These are phyloP conservation scores for Nothobranchius kuhntae DNA, from an alignment of 2,113 vertebrate genomes.

Conservation along the genomic window DNA sequence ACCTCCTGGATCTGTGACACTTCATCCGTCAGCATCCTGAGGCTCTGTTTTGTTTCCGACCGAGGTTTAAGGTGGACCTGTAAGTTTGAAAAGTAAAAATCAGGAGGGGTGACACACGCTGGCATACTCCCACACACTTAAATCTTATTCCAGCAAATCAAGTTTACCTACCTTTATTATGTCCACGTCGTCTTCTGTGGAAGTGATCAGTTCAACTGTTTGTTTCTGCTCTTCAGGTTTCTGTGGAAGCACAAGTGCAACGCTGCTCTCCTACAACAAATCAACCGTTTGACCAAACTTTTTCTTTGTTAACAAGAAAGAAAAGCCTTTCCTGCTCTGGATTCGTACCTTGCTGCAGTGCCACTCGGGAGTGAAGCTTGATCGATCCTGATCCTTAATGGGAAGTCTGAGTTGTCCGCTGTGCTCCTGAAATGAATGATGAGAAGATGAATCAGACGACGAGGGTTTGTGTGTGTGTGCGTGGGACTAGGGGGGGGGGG, in stretches of 20 bases:
- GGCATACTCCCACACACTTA: not conserved
- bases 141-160: not conserved
- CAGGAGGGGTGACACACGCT: not conserved
- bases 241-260: slow-evolving; percentile 32
- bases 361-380: not conserved
- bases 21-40: slow-evolving; percentile 87
- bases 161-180: slow-evolving; percentile 66
- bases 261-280: slow-evolving; percentile 47
- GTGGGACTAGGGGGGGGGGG: not conserved
- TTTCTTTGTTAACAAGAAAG: not conserved
- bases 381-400: slow-evolving; percentile 68
- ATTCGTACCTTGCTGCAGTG: slow-evolving; percentile 71
- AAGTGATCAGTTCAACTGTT: not conserved
- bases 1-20: slow-evolving; percentile 88
- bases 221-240: slow-evolving; percentile 32
- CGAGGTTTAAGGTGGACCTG: slow-evolving; percentile 81
- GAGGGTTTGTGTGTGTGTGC: too few species aligned
- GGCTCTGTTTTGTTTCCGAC: slow-evolving; percentile 57
- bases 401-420: slow-evolving; percentile 74
- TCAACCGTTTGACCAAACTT: not conserved
- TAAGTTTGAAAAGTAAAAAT: not conserved
- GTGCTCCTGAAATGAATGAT: slow-evolving; percentile 69
- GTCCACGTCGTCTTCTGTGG: slow-evolving; percentile 53
- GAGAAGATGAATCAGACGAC: slow-evolving; percentile 1
- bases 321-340: not conserved